These are phyloP conservation scores for Brachionichthys hirsutus DNA, from an alignment of 2,113 vertebrate species.

Conservation along the genomic window DNA sequence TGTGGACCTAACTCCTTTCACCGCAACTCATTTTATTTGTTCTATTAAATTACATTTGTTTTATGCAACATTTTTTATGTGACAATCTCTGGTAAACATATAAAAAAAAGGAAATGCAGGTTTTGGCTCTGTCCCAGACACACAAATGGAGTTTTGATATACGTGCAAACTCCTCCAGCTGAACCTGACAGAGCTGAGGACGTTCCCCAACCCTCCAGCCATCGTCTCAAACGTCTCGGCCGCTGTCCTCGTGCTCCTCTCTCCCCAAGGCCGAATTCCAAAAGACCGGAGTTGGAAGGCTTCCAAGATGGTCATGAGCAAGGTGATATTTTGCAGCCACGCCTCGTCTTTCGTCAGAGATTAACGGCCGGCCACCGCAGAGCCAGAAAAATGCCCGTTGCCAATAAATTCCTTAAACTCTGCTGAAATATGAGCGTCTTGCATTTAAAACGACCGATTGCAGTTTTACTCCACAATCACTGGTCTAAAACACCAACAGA, in stretches of 20 bases:
- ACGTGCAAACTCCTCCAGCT: slow-evolving; percentile 57
- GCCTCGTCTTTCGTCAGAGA: background rate
- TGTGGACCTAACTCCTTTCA: background rate
- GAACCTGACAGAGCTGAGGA: slow-evolving; percentile 79
- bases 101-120: background rate
- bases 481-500: background rate
- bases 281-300: slow-evolving; percentile 82
- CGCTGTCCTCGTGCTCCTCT: slow-evolving; percentile 71
- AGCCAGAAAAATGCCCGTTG: slow-evolving; percentile 12
- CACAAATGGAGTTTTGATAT: slow-evolving; percentile 18
- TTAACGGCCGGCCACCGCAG: slow-evolving; percentile 4
- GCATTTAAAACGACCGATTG: background rate
- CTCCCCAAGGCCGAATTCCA: slow-evolving; percentile 67
- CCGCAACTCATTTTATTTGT: background rate
- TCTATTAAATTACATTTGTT: slow-evolving; percentile 9
- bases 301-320: slow-evolving; percentile 77
- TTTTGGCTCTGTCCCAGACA: slow-evolving; percentile 2
- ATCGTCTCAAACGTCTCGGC: slow-evolving; percentile 70
- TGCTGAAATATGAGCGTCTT: slow-evolving; percentile 12
- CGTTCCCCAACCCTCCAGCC: slow-evolving; percentile 73
- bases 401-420: slow-evolving; percentile 9
- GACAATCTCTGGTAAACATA: background rate
- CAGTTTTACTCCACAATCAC: background rate
- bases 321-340: slow-evolving; percentile 53
- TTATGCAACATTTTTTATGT: slow-evolving; percentile 5